phyloP scores from a whole-genome alignment of 2,113 vertebrate species.

The Glaucidium brasilianum region DNA sequence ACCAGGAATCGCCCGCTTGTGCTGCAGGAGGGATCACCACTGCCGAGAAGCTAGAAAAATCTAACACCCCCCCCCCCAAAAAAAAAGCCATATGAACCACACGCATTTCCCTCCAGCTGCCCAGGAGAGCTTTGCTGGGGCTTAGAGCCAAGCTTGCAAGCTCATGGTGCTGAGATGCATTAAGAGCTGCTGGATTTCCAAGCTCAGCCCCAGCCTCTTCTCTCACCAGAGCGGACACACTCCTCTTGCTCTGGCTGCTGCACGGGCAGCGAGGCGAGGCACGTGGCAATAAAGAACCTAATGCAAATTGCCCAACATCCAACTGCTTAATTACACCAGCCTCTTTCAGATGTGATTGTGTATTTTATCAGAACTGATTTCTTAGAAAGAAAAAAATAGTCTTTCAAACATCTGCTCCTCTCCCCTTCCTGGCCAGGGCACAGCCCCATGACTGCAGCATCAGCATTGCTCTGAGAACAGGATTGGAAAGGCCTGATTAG shows the following conservation, averaged over 20 bases:
- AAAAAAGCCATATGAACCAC: background rate
- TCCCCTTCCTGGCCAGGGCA: background rate
- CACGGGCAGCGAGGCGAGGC: background rate
- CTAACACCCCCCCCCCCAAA: no score
- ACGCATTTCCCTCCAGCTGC: background rate
- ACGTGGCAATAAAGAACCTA: background rate
- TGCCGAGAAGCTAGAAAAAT: background rate
- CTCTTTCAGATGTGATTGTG: background rate
- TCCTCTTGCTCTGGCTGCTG: background rate
- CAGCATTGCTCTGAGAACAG: background rate
- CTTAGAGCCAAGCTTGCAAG: background rate
- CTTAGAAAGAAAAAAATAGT: background rate
- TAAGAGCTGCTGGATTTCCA: background rate
- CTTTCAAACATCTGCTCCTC: background rate
- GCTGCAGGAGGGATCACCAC: background rate
- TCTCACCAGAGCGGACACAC: background rate
- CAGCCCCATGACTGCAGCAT: background rate
- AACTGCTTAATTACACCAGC: background rate
- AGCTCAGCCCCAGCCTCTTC: background rate
- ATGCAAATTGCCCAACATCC: background rate
- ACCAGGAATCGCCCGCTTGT: fast-evolving
- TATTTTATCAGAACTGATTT: background rate
- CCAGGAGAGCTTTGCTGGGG: background rate
- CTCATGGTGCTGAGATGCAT: background rate
- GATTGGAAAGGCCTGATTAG: background rate